Evolutionary conservation across 37 sponge, comb jelly and placozoan genomes (phyloP).

Genomic region (Spongilla lacustris): DNA sequence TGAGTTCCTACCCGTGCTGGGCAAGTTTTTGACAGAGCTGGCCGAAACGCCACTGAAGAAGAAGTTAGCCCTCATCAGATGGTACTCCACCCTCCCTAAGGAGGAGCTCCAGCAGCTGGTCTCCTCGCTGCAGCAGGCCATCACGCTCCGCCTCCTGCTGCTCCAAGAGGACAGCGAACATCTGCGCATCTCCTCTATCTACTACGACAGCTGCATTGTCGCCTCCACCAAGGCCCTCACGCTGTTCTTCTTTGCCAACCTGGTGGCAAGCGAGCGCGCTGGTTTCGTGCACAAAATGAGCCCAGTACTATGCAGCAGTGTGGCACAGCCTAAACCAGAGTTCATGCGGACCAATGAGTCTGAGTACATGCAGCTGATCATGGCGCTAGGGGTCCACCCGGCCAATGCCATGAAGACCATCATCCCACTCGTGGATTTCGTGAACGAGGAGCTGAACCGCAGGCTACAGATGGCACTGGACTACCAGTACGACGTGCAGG

Average conservation of each 20-base stretch:
- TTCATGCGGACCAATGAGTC: constrained; percentile 12
- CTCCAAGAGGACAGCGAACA: constrained; percentile 36
- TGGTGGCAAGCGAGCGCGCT: constrained; percentile 48
- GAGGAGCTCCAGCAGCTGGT: constrained; percentile 57
- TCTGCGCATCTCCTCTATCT: not conserved
- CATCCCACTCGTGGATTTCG: constrained; percentile 60
- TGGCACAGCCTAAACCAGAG: constrained; percentile 36
- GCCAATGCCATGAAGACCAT: constrained; percentile 45
- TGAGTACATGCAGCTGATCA: constrained; percentile 40
- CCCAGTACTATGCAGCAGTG: constrained; percentile 9
- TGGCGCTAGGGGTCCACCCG: constrained; percentile 63
- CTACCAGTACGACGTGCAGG: constrained; percentile 20
- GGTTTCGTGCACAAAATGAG: constrained; percentile 41
- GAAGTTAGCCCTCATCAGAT: constrained; percentile 60
- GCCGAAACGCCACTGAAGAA: constrained; percentile 23
- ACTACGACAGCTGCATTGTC: constrained; percentile 31
- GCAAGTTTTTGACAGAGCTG: constrained; percentile 50
- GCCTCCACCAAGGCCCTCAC: constrained; percentile 53
- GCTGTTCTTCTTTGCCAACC: constrained; percentile 84
- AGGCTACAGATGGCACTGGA: constrained; percentile 60
- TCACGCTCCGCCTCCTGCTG: constrained; percentile 53
- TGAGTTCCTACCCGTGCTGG: constrained; percentile 76
- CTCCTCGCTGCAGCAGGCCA: constrained; percentile 62
- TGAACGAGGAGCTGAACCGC: constrained; percentile 84
- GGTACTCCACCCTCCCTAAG: constrained; percentile 56